phyloP scores from a whole-genome alignment of 2,113 vertebrate genomes.

The Ictalurus punctatus region DNA sequence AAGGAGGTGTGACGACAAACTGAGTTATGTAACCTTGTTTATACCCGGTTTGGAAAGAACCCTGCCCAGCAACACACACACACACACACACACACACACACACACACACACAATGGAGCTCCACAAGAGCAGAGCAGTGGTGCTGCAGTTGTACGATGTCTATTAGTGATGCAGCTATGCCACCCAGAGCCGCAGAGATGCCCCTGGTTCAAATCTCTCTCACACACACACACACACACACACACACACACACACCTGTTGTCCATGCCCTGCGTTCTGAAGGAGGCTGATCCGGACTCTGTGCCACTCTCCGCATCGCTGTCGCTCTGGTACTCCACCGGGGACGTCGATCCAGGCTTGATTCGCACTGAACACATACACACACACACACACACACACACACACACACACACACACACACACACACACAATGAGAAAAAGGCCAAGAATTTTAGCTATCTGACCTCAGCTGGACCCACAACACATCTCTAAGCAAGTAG shows the following conservation, averaged over 20 bases:
- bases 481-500: neutral
- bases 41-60: constrained; percentile 64
- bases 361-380: constrained; percentile 68
- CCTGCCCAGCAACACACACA: constrained; percentile 69
- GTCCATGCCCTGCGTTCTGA: constrained; percentile 70
- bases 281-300: constrained; percentile 73
- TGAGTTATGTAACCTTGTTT: constrained; percentile 73
- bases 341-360: constrained; percentile 75
- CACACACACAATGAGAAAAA: neutral
- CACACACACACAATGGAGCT: constrained; percentile 50
- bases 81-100: constrained; percentile 54
- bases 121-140: constrained; percentile 38
- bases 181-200: constrained; percentile 27
- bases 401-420: too few species aligned
- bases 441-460: constrained; percentile 6
- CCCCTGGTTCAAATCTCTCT: neutral
- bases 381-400: neutral
- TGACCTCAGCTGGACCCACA: neutral
- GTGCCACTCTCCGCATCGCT: constrained; percentile 77
- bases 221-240: neutral
- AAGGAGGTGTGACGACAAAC: constrained; percentile 65
- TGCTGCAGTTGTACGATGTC: constrained; percentile 47
- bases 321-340: constrained; percentile 77
- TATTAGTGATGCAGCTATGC: constrained; percentile 26
- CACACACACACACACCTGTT: constrained; percentile 62